A percentile compares a stretch with the other conserved stretches of the same genome.
phyloP scores from a whole-genome alignment of 2,888 invertebrate species.

The Ophion costatus region DNA sequence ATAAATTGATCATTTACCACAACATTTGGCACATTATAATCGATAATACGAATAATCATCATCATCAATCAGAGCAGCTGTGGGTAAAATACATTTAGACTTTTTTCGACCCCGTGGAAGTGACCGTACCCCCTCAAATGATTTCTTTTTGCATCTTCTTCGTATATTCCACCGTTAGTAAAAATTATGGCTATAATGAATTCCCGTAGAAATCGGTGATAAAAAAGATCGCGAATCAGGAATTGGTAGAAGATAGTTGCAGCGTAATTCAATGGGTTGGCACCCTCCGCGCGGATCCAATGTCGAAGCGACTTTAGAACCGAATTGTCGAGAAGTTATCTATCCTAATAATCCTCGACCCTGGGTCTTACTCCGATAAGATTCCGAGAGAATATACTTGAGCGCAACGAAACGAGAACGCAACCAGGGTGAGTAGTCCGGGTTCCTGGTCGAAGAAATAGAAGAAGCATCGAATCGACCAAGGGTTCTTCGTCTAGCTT shows the following conservation, averaged over 20 bases:
- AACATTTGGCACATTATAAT: too few relatives aligned
- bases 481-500: constrained; percentile 40
- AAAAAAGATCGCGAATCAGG: background rate
- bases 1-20: too few relatives aligned
- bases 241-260: constrained; percentile 29
- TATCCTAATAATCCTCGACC: constrained; percentile 60
- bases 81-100: too few relatives aligned
- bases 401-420: constrained; percentile 47
- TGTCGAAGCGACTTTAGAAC: constrained; percentile 44
- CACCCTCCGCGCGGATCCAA: constrained; percentile 16
- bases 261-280: background rate
- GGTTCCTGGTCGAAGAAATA: constrained; percentile 11
- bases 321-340: constrained; percentile 66
- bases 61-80: too few relatives aligned
- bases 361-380: constrained; percentile 2
- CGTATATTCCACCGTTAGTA: too few relatives aligned
- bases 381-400: constrained; percentile 43
- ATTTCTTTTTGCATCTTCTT: too few relatives aligned
- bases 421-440: constrained; percentile 41
- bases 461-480: constrained; percentile 13
- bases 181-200: too few relatives aligned
- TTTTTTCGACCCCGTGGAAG: too few relatives aligned
- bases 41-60: too few relatives aligned
- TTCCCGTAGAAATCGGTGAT: too few relatives aligned
- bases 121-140: too few relatives aligned